Evolutionary conservation across 2,113 vertebrate species (phyloP).

Genomic region (Rhombomys opimus): DNA sequence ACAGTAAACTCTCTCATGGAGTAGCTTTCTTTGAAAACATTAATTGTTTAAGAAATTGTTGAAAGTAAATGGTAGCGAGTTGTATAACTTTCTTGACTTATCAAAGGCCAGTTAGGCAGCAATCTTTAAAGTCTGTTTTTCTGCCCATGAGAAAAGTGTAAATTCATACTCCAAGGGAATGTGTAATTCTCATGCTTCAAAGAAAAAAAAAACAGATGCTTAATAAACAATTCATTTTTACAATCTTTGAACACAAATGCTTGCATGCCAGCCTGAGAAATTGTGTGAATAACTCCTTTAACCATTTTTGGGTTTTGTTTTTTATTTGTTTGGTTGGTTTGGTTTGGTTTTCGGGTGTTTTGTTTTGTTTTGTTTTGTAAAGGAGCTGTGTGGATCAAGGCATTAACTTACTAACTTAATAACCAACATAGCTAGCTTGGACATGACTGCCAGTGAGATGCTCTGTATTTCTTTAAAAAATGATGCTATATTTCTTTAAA

Average conservation of each 20-base stretch:
- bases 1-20: background rate
- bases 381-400: slow-evolving; percentile 1
- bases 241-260: background rate
- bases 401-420: slow-evolving; percentile 29
- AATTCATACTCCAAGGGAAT: background rate
- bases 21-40: slow-evolving; percentile 11
- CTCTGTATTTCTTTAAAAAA: background rate
- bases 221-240: background rate
- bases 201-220: background rate
- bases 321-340: too few species aligned
- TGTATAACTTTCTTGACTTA: slow-evolving; percentile 23
- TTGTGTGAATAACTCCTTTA: background rate
- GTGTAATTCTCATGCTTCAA: background rate
- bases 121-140: slow-evolving; percentile 8
- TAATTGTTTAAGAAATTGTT: slow-evolving; percentile 20
- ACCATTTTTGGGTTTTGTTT: background rate
- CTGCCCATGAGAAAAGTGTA: background rate
- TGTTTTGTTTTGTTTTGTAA: background rate
- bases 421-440: background rate
- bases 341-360: too few species aligned
- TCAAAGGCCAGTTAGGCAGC: background rate
- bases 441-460: background rate
- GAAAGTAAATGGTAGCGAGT: background rate
- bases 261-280: slow-evolving; percentile 19
- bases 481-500: background rate